Evolutionary conservation across 2,797 vertebrate species (phyloP).

Genomic region (Protonibea diacanthus): DNA sequence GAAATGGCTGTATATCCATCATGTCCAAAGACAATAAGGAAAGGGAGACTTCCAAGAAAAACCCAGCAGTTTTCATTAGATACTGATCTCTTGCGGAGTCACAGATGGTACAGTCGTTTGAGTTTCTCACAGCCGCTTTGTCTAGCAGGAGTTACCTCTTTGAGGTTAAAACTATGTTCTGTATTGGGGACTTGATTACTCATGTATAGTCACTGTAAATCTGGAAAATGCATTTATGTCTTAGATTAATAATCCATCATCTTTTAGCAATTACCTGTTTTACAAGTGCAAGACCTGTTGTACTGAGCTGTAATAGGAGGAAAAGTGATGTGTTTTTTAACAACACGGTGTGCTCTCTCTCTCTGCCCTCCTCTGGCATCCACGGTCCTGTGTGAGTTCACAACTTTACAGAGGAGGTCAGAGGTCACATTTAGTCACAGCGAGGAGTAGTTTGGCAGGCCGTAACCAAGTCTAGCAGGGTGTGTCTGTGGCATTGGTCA

Average conservation of each 20-base stretch:
- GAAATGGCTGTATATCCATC: conserved; percentile 48
- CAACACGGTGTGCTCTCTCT: conserved; percentile 8
- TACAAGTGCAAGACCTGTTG: not conserved
- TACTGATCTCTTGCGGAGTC: conserved; percentile 62
- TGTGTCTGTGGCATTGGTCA: conserved; percentile 53
- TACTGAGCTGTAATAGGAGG: conserved; percentile 3
- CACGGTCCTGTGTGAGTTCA: conserved; percentile 44
- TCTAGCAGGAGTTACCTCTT: conserved; percentile 13
- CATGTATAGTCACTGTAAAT: not conserved
- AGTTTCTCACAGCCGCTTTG: conserved; percentile 35
- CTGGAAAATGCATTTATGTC: not conserved
- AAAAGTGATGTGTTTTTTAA: conserved; percentile 31
- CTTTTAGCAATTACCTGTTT: not conserved
- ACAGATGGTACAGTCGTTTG: conserved; percentile 58
- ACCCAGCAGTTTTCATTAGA: conserved; percentile 63
- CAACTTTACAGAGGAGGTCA: conserved; percentile 51
- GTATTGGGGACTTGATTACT: not conserved
- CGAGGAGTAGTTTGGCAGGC: conserved; percentile 39
- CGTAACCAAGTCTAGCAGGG: conserved; percentile 35
- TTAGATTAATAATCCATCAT: not conserved
- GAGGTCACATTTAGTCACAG: conserved; percentile 65
- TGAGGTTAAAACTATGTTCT: conserved; percentile 26
- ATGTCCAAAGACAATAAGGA: conserved; percentile 76
- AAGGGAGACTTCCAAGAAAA: conserved; percentile 66
- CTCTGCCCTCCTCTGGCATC: conserved; percentile 22